Percentiles rank a stretch among this genome's conserved stretches.
Conservation (phyloP, 1,140 invertebrate species). For the Aphaenogaster rudis region DNA sequence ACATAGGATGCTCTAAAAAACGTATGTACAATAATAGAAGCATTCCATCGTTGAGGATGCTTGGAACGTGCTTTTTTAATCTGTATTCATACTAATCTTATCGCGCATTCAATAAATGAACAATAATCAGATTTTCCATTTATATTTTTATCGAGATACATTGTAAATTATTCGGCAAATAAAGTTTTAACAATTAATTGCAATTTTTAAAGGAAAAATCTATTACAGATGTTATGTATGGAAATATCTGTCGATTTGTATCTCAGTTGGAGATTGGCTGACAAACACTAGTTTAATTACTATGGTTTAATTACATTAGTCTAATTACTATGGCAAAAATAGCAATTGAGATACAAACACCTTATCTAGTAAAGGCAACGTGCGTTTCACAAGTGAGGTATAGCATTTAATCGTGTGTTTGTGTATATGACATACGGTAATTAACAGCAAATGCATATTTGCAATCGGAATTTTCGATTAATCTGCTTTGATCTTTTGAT, state of each 20-base stretch:
- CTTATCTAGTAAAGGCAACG: slow-evolving; percentile 11
- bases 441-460: not conserved
- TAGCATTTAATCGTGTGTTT: slow-evolving; percentile 1
- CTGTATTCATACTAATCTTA: not conserved
- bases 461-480: slow-evolving; percentile 2
- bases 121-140: not conserved
- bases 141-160: not conserved
- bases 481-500: not conserved
- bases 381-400: slow-evolving; percentile 5
- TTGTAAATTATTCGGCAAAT: not conserved
- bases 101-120: slow-evolving; percentile 12
- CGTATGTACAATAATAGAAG: slow-evolving; percentile 3
- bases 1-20: slow-evolving; percentile 31
- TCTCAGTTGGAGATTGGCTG: not conserved
- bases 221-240: not conserved
- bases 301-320: not conserved
- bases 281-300: not conserved
- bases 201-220: not conserved
- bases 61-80: slow-evolving; percentile 8
- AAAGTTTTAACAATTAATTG: not conserved
- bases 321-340: not conserved
- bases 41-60: slow-evolving; percentile 3
- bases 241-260: not conserved
- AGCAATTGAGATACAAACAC: not conserved
- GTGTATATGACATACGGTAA: not conserved